Evolutionary conservation across 2,797 vertebrate species (phyloP).

Genomic region (Etheostoma perlongum): DNA sequence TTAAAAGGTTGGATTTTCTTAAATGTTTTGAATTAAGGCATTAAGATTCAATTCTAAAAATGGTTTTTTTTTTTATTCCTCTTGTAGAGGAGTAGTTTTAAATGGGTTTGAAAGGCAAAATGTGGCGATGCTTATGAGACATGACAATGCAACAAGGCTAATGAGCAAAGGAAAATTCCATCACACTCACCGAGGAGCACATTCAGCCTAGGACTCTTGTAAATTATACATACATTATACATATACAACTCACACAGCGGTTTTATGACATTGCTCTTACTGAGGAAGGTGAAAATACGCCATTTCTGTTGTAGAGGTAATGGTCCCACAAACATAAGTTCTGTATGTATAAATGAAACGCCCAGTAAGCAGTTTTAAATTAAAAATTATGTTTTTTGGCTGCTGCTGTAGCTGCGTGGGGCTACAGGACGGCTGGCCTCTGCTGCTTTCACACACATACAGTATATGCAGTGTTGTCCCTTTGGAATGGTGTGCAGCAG

Average conservation of each 20-base stretch:
- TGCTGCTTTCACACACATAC: neutral
- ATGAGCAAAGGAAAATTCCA: neutral
- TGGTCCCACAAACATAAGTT: neutral
- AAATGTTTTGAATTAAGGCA: no score
- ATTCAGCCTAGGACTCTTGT: slow-evolving; percentile 7
- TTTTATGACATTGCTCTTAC: slow-evolving; percentile 32
- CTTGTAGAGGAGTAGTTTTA: no score
- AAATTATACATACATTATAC: slow-evolving; percentile 35
- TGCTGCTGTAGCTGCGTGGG: slow-evolving; percentile 12
- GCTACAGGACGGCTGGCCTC: slow-evolving; percentile 10
- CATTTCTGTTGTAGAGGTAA: neutral
- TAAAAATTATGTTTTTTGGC: neutral
- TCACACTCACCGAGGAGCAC: neutral
- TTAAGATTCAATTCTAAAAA: no score
- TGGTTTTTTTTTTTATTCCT: no score
- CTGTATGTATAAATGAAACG: neutral
- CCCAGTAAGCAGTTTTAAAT: neutral
- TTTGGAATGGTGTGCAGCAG: slow-evolving; percentile 6
- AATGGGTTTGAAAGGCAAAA: neutral
- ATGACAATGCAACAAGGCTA: neutral
- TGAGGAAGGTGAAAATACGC: slow-evolving; percentile 14
- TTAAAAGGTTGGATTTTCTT: no score
- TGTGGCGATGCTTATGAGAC: neutral
- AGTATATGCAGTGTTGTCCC: neutral
- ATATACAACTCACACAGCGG: slow-evolving; percentile 1